Evolutionary conservation across 92 coral and sea anemone genomes (phyloP), one percentile per base, ranked within the genome.

Genomic region (Montipora capitata): DNA sequence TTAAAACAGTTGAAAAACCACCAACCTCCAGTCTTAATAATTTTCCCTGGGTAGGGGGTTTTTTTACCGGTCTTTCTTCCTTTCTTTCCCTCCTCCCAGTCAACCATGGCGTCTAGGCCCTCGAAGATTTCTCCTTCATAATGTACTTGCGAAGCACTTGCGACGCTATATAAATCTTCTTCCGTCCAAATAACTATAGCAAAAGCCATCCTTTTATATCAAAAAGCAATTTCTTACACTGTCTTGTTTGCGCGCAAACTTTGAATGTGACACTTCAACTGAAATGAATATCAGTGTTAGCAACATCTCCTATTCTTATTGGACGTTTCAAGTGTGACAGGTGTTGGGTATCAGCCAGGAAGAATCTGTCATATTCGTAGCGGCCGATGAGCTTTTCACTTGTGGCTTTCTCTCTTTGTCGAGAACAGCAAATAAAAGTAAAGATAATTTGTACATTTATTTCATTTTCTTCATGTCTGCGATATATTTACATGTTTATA

Each of bases 41-140:
- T 81, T 87, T 83, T 89, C n/a, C 76, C 92, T 39, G 73, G 63
- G 81, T 57, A 75, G 76, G 42, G 89, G 3, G 45, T 72, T 64
- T 12, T 35, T 44, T n/a, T n/a, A 52, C 52, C 89, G 57, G 89
- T 16, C 83, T 85, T 85, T 18, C 48, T 76, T 40, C 89, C 89
- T 65, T 76, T 85, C 51, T 65, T 85, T 11, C 68, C 51, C 57
- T 85, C 89, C 70, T 85, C n/a, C n/a, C 92, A 89, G 41, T 83
- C 92, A 44, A 89, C 88, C 71, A 77, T 83, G 17, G 69, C 20
- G 10, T 57, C 75, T 61, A 41, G 66, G 52, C 88, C 88, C 79
- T 78, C 64, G 2, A 35, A 74, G 49, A 77, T 41, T 5, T 0
- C 27, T 5, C 20, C 51, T 4, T 4, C 51, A 7, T 45, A 45